These are phyloP conservation scores for Auanema sp. DNA, from an alignment of 2,888 invertebrate genomes.

Conservation along the genomic window DNA sequence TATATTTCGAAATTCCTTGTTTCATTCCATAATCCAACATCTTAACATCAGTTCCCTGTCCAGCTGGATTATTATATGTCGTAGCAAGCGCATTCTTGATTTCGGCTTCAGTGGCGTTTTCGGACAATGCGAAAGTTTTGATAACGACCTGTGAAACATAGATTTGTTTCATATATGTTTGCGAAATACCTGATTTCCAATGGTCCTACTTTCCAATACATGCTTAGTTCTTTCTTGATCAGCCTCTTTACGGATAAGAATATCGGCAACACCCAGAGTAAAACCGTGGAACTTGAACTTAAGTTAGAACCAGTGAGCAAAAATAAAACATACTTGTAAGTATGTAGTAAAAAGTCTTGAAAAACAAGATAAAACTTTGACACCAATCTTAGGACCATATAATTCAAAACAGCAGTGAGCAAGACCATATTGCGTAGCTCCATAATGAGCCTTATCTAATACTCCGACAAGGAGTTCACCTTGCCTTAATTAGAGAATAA, in stretches of 20 bases:
- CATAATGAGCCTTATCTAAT: conserved; percentile 93
- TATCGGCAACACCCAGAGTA: conserved; percentile 91
- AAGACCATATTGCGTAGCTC: conserved; percentile 89
- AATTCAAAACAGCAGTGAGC: conserved; percentile 93
- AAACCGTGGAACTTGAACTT: conserved; percentile 76
- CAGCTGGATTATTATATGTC: conserved; percentile 59
- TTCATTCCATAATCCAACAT: conserved; percentile 81
- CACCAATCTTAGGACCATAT: conserved; percentile 85
- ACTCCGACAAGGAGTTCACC: conserved; percentile 86
- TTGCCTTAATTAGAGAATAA: conserved; percentile 73
- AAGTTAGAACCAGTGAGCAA: conserved; percentile 1
- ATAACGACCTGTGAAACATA: conserved; percentile 66
- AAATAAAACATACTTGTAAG: conserved; percentile 76
- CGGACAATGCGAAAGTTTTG: conserved; percentile 68
- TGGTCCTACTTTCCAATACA: conserved; percentile 53
- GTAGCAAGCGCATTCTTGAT: conserved; percentile 54
- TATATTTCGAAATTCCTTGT: conserved; percentile 77
- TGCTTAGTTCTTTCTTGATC: conserved; percentile 73
- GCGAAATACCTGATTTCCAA: conserved; percentile 44
- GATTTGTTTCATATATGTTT: not conserved
- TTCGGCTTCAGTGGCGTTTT: conserved; percentile 68
- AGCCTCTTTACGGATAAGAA: conserved; percentile 77
- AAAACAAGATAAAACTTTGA: conserved; percentile 81
- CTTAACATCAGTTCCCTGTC: conserved; percentile 71
- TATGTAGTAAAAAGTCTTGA: conserved; percentile 88